These are phyloP conservation scores for Lophotis ruficrista DNA, from an alignment of 2,113 vertebrate genomes.

Conservation along the genomic window DNA sequence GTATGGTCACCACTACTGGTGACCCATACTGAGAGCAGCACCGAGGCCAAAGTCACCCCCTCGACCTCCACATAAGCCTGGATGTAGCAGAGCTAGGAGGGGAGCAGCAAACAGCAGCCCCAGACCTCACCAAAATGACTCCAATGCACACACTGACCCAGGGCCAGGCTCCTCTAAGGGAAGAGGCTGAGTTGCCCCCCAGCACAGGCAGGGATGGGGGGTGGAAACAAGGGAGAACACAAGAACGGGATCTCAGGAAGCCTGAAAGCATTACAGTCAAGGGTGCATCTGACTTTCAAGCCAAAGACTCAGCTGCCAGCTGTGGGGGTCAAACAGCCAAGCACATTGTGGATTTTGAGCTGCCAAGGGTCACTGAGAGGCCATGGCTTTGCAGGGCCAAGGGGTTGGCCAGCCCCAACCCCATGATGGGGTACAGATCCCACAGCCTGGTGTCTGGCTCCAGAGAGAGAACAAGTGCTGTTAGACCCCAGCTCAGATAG, in stretches of 20 bases:
- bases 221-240: not conserved
- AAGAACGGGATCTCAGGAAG: not conserved
- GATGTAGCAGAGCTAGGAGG: not conserved
- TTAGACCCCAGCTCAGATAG: not conserved
- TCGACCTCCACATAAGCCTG: not conserved
- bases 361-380: no score
- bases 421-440: no score
- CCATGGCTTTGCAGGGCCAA: not conserved
- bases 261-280: not conserved
- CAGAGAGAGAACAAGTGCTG: not conserved
- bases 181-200: not conserved
- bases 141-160: no score
- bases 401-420: not conserved
- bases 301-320: not conserved
- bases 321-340: not conserved
- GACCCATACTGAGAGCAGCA: not conserved
- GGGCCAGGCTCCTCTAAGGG: not conserved
- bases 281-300: no score
- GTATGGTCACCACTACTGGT: not conserved
- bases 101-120: not conserved
- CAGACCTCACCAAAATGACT: not conserved
- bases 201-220: not conserved
- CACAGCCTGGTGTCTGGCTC: not conserved
- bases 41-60: not conserved
- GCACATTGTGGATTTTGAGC: not conserved